Evolutionary conservation across 2,113 vertebrate species (phyloP), one percentile per base, ranked within the genome.

Genomic region (Zootoca vivipara): DNA sequence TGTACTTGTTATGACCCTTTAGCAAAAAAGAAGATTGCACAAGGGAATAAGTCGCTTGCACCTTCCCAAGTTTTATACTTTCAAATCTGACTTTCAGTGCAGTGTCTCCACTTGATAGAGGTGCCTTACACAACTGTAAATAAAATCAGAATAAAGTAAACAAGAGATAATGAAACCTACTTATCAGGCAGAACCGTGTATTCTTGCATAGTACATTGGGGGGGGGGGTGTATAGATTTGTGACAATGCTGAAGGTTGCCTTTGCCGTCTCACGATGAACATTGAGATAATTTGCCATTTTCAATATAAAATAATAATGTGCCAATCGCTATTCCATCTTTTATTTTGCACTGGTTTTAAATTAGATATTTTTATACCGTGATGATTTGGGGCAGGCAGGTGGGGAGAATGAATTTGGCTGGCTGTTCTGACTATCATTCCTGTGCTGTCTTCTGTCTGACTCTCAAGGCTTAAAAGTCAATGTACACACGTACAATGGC

Each of bases 141-240:
- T 83, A 83, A 46, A 46, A 70, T 52, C 69, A 83, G 82, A 69
- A 70, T 83, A 86, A 78, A 86, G 83, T 85, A n/a, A 87, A 82
- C 62, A 89, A 16, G 81, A 85, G 93, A 85, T 87, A 80, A 75
- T 30, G 62, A 92, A 92, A 83, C 81, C 65, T 82, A 88, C 79
- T 82, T 94, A 85, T 13, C 92, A 83, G 86, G 10, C 92, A 83
- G 86, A 58, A 52, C 85, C 86, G 92, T 56, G 86, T 72, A 83
- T 88, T 1, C 0, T 58, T 58, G 67, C 64, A 28, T 75, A 73
- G 86, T 26, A 70, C 16, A 5, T 38, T 20, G 3, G 18, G 24
- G 64, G 81, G 0, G 16, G 3, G 18, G 24, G 64, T 78, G 0
- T 56, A 8, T 86, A 78, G 62, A 86, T 67, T 3, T 67, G 84